Conservation (phyloP, 2,113 vertebrate genomes). For the Protobothrops flavoviridis region DNA sequence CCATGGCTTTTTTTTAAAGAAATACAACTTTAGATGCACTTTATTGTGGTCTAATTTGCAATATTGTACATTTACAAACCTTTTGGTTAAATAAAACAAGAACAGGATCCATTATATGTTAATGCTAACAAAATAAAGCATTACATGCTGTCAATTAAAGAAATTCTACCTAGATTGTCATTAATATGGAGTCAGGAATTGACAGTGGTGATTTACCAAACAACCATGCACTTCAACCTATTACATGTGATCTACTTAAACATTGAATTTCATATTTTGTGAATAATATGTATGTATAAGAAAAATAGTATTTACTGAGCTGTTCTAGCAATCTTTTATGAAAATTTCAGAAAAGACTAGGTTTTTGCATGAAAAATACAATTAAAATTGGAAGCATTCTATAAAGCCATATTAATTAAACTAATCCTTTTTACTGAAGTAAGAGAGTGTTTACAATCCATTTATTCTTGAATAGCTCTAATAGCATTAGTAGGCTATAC, state of each 20-base stretch:
- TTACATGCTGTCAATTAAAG: not conserved
- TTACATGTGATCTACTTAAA: not conserved
- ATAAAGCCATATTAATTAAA: not conserved
- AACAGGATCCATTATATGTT: slow-evolving; percentile 2
- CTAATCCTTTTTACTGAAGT: not conserved
- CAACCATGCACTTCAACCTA: not conserved
- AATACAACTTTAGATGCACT: not conserved
- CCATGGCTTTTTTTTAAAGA: not conserved
- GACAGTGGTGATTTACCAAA: not conserved
- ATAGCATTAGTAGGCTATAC: not conserved
- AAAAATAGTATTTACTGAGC: not conserved
- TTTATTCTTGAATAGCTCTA: not conserved
- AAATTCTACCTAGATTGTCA: slow-evolving; percentile 6
- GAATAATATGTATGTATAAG: not conserved
- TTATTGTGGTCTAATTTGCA: slow-evolving; percentile 7
- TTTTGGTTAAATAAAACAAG: not conserved
- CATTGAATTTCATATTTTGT: not conserved
- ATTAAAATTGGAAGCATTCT: not conserved
- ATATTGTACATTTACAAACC: not conserved
- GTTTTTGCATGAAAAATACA: not conserved
- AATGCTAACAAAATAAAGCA: slow-evolving; percentile 17
- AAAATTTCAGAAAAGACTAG: not conserved
- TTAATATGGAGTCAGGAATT: not conserved
- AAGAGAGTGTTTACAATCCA: not conserved
- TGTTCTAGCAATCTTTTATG: not conserved